Evolutionary conservation across 2,113 vertebrate genomes (phyloP).

Genomic region (Nothoprocta pentlandii): DNA sequence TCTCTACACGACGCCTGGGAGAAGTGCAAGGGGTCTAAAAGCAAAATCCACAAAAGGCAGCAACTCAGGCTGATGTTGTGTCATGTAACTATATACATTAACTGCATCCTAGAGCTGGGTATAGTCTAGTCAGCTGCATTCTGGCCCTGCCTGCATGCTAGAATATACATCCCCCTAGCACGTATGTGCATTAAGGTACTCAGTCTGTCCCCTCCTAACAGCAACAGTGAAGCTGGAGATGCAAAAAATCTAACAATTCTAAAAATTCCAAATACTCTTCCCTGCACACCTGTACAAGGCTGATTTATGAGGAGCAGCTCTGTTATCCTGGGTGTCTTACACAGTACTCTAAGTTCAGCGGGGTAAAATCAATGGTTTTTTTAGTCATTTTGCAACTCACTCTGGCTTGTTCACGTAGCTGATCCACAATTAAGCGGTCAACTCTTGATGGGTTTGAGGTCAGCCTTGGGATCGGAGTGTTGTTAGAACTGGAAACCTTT

Average conservation of each 20-base stretch:
- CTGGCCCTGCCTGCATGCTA: accelerated
- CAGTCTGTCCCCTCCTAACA: neutral
- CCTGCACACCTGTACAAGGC: neutral
- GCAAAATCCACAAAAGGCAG: neutral
- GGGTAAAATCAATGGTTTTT: neutral
- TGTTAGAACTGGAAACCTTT: conserved; percentile 84
- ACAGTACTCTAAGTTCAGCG: neutral
- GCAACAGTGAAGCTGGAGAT: neutral
- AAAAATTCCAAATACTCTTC: neutral
- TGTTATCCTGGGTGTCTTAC: neutral
- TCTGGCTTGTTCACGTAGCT: conserved; percentile 86
- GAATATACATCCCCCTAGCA: neutral
- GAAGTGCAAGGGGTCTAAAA: neutral
- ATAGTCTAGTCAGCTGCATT: neutral
- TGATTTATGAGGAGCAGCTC: conserved; percentile 35
- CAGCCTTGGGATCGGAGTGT: conserved; percentile 81
- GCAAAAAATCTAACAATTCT: neutral
- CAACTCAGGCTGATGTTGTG: neutral
- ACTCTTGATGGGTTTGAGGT: conserved; percentile 84
- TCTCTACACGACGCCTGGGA: neutral
- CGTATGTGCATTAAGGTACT: accelerated
- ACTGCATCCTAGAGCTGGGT: neutral
- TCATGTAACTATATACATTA: neutral
- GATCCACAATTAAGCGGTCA: conserved; percentile 87
- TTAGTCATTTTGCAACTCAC: conserved; percentile 72